Base-by-base conservation (phyloP, 53 echinoderm and acorn worm species). In the Astropecten irregularis region DNA sequence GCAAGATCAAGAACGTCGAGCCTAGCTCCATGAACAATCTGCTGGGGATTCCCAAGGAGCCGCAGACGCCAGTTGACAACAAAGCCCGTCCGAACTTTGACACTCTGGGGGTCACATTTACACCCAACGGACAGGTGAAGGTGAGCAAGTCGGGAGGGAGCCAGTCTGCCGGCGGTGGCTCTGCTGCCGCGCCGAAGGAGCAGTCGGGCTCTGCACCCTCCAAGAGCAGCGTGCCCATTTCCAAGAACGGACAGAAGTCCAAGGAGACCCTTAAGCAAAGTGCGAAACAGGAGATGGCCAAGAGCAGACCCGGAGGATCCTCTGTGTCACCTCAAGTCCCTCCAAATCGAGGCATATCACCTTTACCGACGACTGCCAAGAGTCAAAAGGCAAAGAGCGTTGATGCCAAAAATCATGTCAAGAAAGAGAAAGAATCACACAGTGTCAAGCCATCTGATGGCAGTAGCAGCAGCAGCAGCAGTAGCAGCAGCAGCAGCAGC, bases 31-130 rank as follows among this genome's bases (percentile, higher is more conserved):
- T 63, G 54, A 48, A 51, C 35, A 42, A 86, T 53, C 65, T 86
- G 0, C 54, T 86, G 32, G 86, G 86, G 18, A 86, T 86, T 38
- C 86, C 86, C 14, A 86, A 86, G 29, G 63, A 77, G 54, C 86
- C 86, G 0, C 76, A 52, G 66, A 86, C 86, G 5, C 86, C 86
- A 3, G 76, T 86, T 1, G 84, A 83, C 47, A 69, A 69, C 59
- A 83, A 69, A 52, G 29, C 40, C 10, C 84, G 69, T 19, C 71
- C 26, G 49, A 32, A 32, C 53, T 71, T 71, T 27, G 53, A 71
- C 16, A 36, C 53, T 6, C n/a, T 20, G 10, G 71, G 34, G 28
- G 34, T 71, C 20, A 31, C 53, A 25, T 53, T 71, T 53, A 71
- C 37, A 0, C 52, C 51, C 53, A 71, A 71, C 33, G 71, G 71